phyloP scores from a whole-genome alignment of 2,113 vertebrate genomes.

The Sinocyclocheilus anophthalmus region DNA sequence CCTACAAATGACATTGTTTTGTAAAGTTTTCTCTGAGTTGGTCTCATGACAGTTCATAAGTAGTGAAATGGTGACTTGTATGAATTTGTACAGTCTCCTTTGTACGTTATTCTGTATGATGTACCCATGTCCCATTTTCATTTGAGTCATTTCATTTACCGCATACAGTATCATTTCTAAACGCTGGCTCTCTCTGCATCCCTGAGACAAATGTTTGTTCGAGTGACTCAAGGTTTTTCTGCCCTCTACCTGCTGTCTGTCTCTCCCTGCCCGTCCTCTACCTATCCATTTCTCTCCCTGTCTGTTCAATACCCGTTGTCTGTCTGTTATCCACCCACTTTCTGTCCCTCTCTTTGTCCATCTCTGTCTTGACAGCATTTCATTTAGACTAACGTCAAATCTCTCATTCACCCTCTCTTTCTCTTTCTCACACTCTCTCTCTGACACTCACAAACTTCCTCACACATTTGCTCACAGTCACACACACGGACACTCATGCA shows the following conservation, averaged over 20 bases:
- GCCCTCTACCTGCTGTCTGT: constrained; percentile 30
- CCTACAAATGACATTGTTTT: too few relatives aligned
- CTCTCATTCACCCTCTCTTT: not conserved
- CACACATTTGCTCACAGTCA: constrained; percentile 17
- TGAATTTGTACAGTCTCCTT: too few relatives aligned
- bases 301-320: not conserved
- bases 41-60: too few relatives aligned
- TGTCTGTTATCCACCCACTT: not conserved
- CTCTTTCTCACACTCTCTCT: not conserved
- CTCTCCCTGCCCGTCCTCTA: not conserved
- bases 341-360: not conserved
- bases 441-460: constrained; percentile 28
- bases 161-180: not conserved
- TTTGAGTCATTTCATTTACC: not conserved
- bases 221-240: constrained; percentile 28
- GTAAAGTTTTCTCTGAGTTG: too few relatives aligned
- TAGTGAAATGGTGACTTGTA: too few relatives aligned
- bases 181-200: not conserved
- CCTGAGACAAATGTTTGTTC: not conserved
- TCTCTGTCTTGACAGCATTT: constrained; percentile 13
- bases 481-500: constrained; percentile 17
- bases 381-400: constrained; percentile 18
- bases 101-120: too few relatives aligned
- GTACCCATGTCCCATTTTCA: too few relatives aligned
- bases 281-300: not conserved